Evolutionary conservation across 2,888 invertebrate species (phyloP), one percentile per base, ranked within the genome.

Genomic region (Epinotia ramella): DNA sequence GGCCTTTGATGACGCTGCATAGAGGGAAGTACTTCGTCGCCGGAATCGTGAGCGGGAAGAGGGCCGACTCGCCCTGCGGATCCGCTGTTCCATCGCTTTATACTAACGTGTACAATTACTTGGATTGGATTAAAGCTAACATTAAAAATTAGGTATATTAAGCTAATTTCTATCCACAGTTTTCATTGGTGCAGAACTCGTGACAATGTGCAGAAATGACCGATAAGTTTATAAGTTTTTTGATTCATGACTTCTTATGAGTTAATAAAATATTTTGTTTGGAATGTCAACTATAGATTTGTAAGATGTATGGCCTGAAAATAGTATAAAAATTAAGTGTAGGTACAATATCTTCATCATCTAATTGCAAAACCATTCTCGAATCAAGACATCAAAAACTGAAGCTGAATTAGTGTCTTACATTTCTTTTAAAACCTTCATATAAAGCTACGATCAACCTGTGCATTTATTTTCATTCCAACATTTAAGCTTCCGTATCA

Each of bases 31-130:
- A 92, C 81, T 91, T 87, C 80, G 85, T 92, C 3, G 88, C 90
- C 3, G 94, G 94, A 3, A 84, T 94, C 9, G 94, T 94, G 5
- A 94, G 94, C 81, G 94, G 94, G 0, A 94, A 94, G 79, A 81
- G 93, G 72, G 86, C 90, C 0, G 93, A 93, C 77, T 83, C 88
- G 7, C 91, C 91, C 0, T 94, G 94, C 72, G 94, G 94, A 0
- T 89, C 93, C 0, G 80, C 90, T 1, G 89, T 93, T 0, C 94
- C 94, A 0, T 92, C 94, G 0, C 85, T 94, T 0, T 94, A 91
- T 71, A 93, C 93, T 2, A 94, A 89, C 77, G 93, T 94, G 2
- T 93, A 87, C 79, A 83, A 88, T 56, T 92, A 92, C 78, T 78
- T 88, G 20, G 84, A 88, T 72, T 94, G 94, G 93, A 93, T 94